Evolutionary conservation across 2,797 vertebrate species (phyloP).

Genomic region (Astyanax mexicanus): DNA sequence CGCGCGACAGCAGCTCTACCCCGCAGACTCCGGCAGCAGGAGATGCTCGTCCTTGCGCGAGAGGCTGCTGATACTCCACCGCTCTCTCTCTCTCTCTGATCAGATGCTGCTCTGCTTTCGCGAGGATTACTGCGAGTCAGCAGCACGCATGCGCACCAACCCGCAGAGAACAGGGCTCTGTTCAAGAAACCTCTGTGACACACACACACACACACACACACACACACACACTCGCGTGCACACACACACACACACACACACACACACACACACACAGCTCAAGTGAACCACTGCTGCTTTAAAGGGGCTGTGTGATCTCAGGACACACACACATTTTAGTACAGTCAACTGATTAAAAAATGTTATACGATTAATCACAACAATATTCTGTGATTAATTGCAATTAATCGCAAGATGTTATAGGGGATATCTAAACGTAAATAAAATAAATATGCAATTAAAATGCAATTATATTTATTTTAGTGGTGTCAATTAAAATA

Average conservation of each 20-base stretch:
- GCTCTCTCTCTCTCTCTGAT: constrained; percentile 28
- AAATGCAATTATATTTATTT: too few relatives aligned
- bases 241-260: neutral
- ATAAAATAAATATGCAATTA: too few relatives aligned
- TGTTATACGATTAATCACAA: too few relatives aligned
- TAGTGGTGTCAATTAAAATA: too few relatives aligned
- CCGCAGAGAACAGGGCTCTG: constrained; percentile 12
- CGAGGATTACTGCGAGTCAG: constrained; percentile 79
- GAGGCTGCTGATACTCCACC: constrained; percentile 8
- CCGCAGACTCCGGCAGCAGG: neutral
- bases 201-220: neutral
- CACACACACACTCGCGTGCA: neutral
- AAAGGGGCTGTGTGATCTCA: too few relatives aligned
- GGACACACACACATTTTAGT: too few relatives aligned
- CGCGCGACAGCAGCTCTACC: neutral
- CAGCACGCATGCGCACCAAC: constrained; percentile 76
- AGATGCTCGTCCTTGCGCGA: too few relatives aligned
- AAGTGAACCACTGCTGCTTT: too few relatives aligned
- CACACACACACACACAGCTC: neutral
- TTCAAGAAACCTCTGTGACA: neutral
- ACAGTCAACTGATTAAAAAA: too few relatives aligned
- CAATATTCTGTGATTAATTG: too few relatives aligned
- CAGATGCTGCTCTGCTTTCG: constrained; percentile 72
- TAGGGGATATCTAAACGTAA: too few relatives aligned
- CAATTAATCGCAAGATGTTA: too few relatives aligned